Evolutionary conservation across 1,140 invertebrate species (phyloP), one percentile per base, ranked within the genome.

Genomic region (Rhyzopertha dominica): DNA sequence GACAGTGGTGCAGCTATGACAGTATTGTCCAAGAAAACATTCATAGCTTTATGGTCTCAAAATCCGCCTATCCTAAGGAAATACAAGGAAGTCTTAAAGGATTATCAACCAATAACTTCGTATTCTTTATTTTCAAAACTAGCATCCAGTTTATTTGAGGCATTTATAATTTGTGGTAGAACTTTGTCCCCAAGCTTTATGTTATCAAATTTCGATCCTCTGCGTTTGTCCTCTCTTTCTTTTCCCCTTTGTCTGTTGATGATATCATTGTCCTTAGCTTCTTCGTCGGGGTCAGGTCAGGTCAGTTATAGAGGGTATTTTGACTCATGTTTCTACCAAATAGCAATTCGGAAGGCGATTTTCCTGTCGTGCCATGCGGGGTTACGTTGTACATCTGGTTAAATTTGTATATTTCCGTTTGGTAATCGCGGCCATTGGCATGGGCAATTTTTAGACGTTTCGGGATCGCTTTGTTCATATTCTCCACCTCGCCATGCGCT

Each of bases 291-390:
- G 10, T 24, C 12, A 4, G 20, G 26, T 20, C 20, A 48, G 13
- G 25, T 51, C 49, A 3, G 7, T 23, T 43, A 51, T 36, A 26
- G 43, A 46, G 28, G 58, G 53, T 43, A 66, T 51, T 51, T 58
- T 59, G 39, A 62, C 61, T 26, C 46, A 57, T 49, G 18, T 54
- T 47, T 40, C 61, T 34, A 17, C 41, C 40, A 30, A 62, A 67
- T 5, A 70, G 49, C 22, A 68, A 31, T 56, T 66, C 61, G 2
- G 62, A 46, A 4, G 67, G 66, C 2, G 65, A 54, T 50, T 59
- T 61, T 24, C 63, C 60, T 8, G 62, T 65, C 3, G 54, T 49
- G 5, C 56, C 46, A 43, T 64, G 62, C 4, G 59, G 62, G 12
- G 62, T 66, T 14, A 43, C 43, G 12, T 58, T 61, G 36, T 66